Evolutionary conservation across 2,113 vertebrate species (phyloP).

Genomic region (Thamnaconus septentrionalis): DNA sequence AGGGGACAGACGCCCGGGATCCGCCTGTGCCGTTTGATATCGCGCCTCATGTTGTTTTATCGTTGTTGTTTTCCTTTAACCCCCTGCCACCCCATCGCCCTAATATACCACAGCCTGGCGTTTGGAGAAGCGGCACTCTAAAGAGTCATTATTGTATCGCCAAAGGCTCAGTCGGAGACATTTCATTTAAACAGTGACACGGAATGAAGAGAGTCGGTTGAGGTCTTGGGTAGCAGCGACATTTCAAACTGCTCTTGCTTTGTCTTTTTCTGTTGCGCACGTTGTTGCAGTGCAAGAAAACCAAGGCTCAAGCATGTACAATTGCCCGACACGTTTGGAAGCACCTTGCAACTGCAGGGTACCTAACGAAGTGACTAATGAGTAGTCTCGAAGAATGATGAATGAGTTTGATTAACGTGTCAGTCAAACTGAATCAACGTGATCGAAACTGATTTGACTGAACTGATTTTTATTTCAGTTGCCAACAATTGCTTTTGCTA

Average conservation of each 20-base stretch:
- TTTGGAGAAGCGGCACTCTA: neutral
- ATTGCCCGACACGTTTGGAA: neutral
- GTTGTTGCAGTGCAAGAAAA: neutral
- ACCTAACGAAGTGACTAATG: too few relatives aligned
- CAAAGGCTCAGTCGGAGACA: neutral
- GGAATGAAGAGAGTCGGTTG: accelerated
- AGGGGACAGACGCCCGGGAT: neutral
- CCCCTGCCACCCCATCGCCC: too few relatives aligned
- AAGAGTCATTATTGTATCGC: neutral
- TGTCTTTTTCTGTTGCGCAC: neutral
- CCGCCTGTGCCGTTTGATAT: neutral
- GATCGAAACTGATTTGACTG: too few relatives aligned
- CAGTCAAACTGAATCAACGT: too few relatives aligned
- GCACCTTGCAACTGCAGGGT: neutral
- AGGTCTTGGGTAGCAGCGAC: neutral
- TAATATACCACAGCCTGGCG: neutral
- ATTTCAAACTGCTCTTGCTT: neutral
- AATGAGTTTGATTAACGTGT: too few relatives aligned
- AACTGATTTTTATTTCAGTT: too few relatives aligned
- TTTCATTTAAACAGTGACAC: neutral
- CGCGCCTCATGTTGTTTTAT: too few relatives aligned
- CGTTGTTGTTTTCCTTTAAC: too few relatives aligned
- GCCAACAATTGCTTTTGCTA: too few relatives aligned
- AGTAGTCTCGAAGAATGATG: too few relatives aligned
- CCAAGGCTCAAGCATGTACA: neutral